A percentile compares a stretch with the other conserved stretches of the same genome.
These are phyloP conservation scores for Triplophysa tibetana DNA, from an alignment of 2,113 vertebrate genomes.

Conservation along the genomic window DNA sequence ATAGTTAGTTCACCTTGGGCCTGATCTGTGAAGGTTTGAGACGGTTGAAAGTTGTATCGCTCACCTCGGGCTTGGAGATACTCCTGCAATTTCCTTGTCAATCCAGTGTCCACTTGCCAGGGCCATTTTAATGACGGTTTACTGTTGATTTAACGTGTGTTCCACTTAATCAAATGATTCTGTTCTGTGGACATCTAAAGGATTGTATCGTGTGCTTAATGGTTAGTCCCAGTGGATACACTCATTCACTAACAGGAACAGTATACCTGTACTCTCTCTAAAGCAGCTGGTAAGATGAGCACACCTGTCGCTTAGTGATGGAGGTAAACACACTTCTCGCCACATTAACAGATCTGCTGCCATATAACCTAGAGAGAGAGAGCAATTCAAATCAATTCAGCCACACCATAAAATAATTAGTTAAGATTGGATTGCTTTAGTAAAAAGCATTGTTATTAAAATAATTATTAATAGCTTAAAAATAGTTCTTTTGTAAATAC, in stretches of 20 bases:
- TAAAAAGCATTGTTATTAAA: too few relatives aligned
- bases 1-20: too few relatives aligned
- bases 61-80: conserved; percentile 67
- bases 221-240: conserved; percentile 20
- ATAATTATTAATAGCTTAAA: too few relatives aligned
- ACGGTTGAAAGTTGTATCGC: background rate
- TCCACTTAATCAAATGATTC: background rate
- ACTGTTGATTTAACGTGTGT: background rate
- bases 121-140: conserved; percentile 54
- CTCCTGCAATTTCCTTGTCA: conserved; percentile 65
- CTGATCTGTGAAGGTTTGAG: background rate
- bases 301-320: conserved; percentile 56
- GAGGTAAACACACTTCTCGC: conserved; percentile 52
- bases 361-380: background rate
- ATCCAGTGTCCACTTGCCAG: conserved; percentile 75
- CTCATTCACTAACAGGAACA: conserved; percentile 37
- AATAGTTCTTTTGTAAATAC: too few relatives aligned
- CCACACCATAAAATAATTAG: background rate
- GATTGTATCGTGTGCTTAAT: background rate
- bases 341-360: background rate
- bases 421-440: background rate
- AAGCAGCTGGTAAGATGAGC: conserved; percentile 48
- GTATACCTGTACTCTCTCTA: background rate
- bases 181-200: background rate
- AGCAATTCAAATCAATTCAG: background rate